Conservation (phyloP, 2,888 invertebrate species). For the Cosmia trapezina region DNA sequence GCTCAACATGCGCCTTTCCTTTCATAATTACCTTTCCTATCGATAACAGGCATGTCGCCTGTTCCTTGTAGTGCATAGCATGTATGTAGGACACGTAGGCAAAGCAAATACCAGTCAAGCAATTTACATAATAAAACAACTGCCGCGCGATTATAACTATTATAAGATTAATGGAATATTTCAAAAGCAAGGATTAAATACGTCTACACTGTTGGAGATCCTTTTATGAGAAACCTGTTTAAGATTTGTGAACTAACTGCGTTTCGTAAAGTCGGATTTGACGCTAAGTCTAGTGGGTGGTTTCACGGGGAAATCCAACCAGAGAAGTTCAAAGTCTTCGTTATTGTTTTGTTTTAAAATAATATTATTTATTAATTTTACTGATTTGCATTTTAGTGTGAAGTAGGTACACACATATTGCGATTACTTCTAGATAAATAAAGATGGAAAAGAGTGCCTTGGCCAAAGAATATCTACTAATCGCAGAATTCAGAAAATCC, state of each 20-base stretch:
- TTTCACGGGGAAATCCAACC: conserved; percentile 13
- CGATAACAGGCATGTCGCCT: neutral
- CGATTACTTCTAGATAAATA: conserved; percentile 4
- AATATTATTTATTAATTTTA: neutral
- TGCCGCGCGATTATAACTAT: conserved; percentile 30
- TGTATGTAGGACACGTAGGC: conserved; percentile 29
- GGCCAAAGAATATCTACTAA: neutral
- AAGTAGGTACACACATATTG: neutral
- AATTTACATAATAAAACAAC: conserved; percentile 43
- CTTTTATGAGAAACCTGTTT: conserved; percentile 44
- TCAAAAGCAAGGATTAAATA: conserved; percentile 34
- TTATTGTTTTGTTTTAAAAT: conserved; percentile 23
- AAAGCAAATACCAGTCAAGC: conserved; percentile 32
- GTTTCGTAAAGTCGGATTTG: conserved; percentile 31
- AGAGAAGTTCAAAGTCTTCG: conserved; percentile 13
- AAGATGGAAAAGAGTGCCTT: neutral
- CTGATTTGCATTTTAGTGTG: neutral
- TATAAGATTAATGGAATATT: conserved; percentile 23
- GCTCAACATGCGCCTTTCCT: conserved; percentile 2
- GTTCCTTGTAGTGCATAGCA: conserved; percentile 24
- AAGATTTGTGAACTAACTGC: conserved; percentile 38
- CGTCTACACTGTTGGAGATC: conserved; percentile 24
- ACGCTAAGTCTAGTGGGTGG: conserved; percentile 14
- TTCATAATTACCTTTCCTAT: conserved; percentile 8
- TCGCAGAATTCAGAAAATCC: neutral